phyloP scores from a whole-genome alignment of 2,113 vertebrate genomes.

The Pagrus major region DNA sequence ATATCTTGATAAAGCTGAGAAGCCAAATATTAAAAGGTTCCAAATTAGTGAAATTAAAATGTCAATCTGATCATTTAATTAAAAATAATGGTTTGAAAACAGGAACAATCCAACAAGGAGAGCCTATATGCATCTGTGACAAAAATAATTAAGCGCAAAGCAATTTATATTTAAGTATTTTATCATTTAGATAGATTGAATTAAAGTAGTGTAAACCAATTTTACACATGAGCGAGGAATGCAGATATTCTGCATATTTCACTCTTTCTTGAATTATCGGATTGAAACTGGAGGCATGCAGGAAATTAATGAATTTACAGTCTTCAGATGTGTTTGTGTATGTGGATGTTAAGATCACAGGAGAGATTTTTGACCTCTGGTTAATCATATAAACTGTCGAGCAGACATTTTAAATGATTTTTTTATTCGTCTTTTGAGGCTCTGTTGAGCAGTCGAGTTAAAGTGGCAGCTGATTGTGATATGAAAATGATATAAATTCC shows the following conservation, averaged over 20 bases:
- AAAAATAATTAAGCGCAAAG: constrained; percentile 30
- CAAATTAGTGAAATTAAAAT: background rate
- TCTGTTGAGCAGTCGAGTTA: background rate
- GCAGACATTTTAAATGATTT: background rate
- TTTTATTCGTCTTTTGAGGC: background rate
- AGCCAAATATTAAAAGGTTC: background rate
- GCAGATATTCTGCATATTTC: constrained; percentile 25
- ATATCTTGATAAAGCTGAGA: background rate
- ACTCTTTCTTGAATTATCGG: background rate
- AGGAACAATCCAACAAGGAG: background rate
- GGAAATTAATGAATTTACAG: background rate
- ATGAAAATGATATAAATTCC: background rate
- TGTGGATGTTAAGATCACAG: background rate
- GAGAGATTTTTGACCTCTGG: background rate
- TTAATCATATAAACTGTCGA: background rate
- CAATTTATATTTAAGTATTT: constrained; percentile 33
- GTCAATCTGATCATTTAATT: constrained; percentile 10
- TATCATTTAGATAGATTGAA: constrained; percentile 42
- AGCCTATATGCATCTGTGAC: constrained; percentile 1
- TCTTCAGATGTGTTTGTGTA: background rate
- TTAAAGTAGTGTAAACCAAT: constrained; percentile 44
- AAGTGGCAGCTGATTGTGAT: background rate
- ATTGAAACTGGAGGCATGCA: background rate
- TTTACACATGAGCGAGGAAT: constrained; percentile 56
- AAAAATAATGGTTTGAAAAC: constrained; percentile 39